Conservation (phyloP, 1,140 invertebrate species). For the Geopemphigus sp. region DNA sequence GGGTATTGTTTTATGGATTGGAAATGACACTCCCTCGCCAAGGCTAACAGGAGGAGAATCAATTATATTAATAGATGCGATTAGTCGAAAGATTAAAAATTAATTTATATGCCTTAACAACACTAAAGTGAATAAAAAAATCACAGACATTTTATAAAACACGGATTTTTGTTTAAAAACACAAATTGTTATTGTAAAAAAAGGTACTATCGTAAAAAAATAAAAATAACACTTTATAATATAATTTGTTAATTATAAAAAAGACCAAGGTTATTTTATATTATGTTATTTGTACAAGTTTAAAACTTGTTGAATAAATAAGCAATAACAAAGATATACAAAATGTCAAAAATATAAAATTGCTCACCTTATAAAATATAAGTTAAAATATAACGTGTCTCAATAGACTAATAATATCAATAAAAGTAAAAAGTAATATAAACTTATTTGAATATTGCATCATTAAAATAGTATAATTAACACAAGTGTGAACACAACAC, state of each 20-base stretch:
- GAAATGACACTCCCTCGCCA: constrained; percentile 39
- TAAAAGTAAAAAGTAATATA: constrained; percentile 33
- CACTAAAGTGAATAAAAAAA: background rate
- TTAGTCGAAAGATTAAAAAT: constrained; percentile 6
- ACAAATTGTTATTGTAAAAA: background rate
- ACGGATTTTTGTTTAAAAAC: background rate
- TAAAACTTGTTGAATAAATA: constrained; percentile 20
- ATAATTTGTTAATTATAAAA: constrained; percentile 22
- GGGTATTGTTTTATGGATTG: constrained; percentile 31
- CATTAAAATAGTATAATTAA: background rate
- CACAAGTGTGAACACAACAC: constrained; percentile 40
- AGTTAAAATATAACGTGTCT: constrained; percentile 33
- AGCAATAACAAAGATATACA: constrained; percentile 41
- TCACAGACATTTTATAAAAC: background rate
- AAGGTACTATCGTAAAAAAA: background rate
- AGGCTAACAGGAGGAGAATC: constrained; percentile 32
- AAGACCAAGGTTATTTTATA: constrained; percentile 31
- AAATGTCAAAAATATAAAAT: constrained; percentile 50
- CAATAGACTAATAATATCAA: constrained; percentile 27
- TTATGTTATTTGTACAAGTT: constrained; percentile 17
- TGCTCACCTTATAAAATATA: constrained; percentile 21
- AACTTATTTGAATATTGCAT: constrained; percentile 6
- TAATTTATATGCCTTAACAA: constrained; percentile 1
- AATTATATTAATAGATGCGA: constrained; percentile 40
- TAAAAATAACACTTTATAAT: constrained; percentile 8